phyloP scores from a whole-genome alignment of 1,140 invertebrate species.

The Wasmannia auropunctata region DNA sequence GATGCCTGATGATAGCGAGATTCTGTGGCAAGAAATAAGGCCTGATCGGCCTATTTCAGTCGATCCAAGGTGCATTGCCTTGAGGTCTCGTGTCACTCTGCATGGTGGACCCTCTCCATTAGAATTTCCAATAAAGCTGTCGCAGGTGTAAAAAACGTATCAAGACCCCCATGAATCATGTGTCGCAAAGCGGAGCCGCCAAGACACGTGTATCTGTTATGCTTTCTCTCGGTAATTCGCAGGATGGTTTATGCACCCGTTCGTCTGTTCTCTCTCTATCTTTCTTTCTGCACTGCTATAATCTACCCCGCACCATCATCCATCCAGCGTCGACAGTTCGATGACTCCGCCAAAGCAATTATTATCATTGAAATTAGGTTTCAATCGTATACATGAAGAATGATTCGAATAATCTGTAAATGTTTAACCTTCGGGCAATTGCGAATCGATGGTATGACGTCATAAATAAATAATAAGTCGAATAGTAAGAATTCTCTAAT shows the following conservation, averaged over 20 bases:
- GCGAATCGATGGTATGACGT: conserved; percentile 1
- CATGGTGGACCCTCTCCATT: conserved; percentile 73
- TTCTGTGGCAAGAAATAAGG: conserved; percentile 74
- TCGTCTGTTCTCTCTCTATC: conserved; percentile 17
- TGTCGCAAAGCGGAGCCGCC: conserved; percentile 80
- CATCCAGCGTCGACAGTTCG: conserved; percentile 14
- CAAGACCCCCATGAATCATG: conserved; percentile 83
- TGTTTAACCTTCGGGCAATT: conserved; percentile 8
- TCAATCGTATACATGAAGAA: conserved; percentile 25
- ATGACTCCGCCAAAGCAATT: conserved; percentile 45
- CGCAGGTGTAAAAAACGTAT: conserved; percentile 82
- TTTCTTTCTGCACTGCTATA: not conserved
- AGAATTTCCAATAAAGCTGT: conserved; percentile 85
- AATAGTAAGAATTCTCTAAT: conserved; percentile 10
- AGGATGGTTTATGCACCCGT: conserved; percentile 64
- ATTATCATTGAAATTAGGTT: conserved; percentile 49
- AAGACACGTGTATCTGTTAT: conserved; percentile 82
- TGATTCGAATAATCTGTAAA: conserved; percentile 14
- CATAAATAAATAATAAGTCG: conserved; percentile 26
- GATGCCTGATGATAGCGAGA: conserved; percentile 44
- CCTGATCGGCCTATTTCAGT: conserved; percentile 76
- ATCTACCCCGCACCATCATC: conserved; percentile 32
- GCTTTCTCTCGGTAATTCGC: conserved; percentile 61
- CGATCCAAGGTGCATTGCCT: conserved; percentile 66
- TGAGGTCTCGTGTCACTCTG: conserved; percentile 78